Base-by-base conservation (phyloP, 1,140 invertebrate genomes). In the Metopolophium dirhodum region DNA sequence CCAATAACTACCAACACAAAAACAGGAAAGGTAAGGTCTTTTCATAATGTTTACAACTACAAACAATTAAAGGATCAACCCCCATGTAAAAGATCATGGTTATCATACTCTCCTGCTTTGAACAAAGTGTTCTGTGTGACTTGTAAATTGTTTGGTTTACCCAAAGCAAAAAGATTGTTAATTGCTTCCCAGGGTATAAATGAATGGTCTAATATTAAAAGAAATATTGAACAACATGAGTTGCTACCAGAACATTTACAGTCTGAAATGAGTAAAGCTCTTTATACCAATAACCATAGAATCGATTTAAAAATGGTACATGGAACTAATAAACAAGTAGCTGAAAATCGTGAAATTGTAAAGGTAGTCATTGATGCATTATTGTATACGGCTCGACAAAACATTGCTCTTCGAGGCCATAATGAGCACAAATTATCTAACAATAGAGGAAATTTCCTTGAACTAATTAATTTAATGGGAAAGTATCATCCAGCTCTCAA, bases 61-160 rank as follows among this genome's bases (percentile, higher is more conserved):
- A 45, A 86, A 86, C 22, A 45, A 22, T 85, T 85, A 45, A 45
- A 45, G 23, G 22, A 47, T 86, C 41, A 86, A 86, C 26, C 37
- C 35, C 82, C 37, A 83, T 86, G 30, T 86, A 86, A 86, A 86
- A 86, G 83, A 45, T 86, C 41, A 86, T 86, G 83, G 83, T 45
- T 86, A 26, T 86, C 83, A 45, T 86, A 45, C 26, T 86, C 83
- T 30, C 37, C 41, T 30, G 7, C 83, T 45, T 2, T 30, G 22
- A 86, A 86, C 41, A 86, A 30, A 86, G 22, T 86, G 30, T 45
- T 86, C 41, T 86, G 83, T 47, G 41, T 26, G 11, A 45, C 83
- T 14, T 86, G 83, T 30, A 86, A 86, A 86, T 9, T 86, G 23
- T 86, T 86, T 86, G 41, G 83, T 45, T 45, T 86, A 47, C 30